A percentile compares a stretch with the other conserved stretches of the same genome.
Evolutionary conservation across 2,113 vertebrate species (phyloP).

Genomic region (Coreoperca whiteheadi): DNA sequence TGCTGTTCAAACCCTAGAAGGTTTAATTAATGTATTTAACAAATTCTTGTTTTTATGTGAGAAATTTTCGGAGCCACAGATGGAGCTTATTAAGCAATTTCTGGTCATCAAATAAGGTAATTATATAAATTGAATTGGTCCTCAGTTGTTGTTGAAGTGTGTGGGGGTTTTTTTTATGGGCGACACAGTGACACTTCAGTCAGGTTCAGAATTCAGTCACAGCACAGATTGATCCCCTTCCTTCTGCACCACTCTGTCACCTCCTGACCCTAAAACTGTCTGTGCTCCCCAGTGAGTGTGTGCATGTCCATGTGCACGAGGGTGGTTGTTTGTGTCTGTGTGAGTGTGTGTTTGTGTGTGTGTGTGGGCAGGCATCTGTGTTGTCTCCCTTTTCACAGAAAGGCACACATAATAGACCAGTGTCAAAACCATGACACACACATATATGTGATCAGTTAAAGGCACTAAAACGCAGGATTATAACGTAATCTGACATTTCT

Average conservation of each 20-base stretch:
- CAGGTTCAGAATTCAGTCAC: conserved; percentile 58
- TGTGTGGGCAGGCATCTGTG: conserved; percentile 5
- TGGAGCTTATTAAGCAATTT: conserved; percentile 36
- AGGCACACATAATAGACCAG: conserved; percentile 47
- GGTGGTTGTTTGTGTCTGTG: background rate
- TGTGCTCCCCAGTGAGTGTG: conserved; percentile 12
- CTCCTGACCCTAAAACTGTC: conserved; percentile 38
- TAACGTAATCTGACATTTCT: conserved; percentile 74
- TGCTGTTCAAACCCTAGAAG: conserved; percentile 13
- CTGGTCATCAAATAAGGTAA: conserved; percentile 56
- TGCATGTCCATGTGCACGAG: background rate
- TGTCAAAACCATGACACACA: conserved; percentile 25
- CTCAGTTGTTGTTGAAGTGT: conserved; percentile 22
- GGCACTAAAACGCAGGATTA: conserved; percentile 59
- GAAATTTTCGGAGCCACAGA: conserved; percentile 23
- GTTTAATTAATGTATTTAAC: conserved; percentile 24
- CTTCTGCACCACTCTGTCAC: conserved; percentile 32
- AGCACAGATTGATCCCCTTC: conserved; percentile 49
- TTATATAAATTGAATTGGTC: conserved; percentile 47
- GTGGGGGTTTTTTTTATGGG: background rate
- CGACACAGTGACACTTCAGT: conserved; percentile 8
- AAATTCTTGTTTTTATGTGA: conserved; percentile 29
- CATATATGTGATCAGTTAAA: conserved; percentile 38
- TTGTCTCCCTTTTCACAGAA: conserved; percentile 18
- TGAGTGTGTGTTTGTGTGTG: background rate